A percentile compares a stretch with the other conserved stretches of the same genome.
Conservation (phyloP, 2,888 invertebrate genomes). For the Aporophyla lueneburgensis region DNA sequence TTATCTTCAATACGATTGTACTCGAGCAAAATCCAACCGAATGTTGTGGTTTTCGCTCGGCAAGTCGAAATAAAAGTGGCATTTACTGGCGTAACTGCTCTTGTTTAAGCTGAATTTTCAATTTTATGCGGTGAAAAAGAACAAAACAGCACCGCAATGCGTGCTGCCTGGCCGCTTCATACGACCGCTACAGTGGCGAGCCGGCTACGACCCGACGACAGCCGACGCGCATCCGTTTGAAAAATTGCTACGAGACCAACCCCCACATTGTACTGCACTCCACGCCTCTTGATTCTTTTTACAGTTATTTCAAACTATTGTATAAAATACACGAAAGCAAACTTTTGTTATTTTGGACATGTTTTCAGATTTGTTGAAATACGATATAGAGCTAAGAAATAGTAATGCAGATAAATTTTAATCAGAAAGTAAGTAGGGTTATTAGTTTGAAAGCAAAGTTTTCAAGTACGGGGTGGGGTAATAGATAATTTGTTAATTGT, state of each 20-base stretch:
- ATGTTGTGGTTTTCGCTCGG: slow-evolving; percentile 36
- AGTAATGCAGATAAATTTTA: neutral
- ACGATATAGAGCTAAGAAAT: neutral
- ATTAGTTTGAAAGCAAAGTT: slow-evolving; percentile 12
- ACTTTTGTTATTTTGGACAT: neutral
- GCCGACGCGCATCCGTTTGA: slow-evolving; percentile 57
- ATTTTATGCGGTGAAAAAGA: slow-evolving; percentile 67
- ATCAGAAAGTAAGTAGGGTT: neutral
- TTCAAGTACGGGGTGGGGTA: slow-evolving; percentile 33
- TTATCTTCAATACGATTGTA: slow-evolving; percentile 51
- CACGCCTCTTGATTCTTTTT: slow-evolving; percentile 42
- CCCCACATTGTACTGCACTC: slow-evolving; percentile 43
- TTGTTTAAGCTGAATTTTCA: slow-evolving; percentile 67
- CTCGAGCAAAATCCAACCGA: slow-evolving; percentile 34
- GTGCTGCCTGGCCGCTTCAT: slow-evolving; percentile 58
- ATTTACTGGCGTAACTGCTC: slow-evolving; percentile 57
- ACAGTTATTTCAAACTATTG: slow-evolving; percentile 16
- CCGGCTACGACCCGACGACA: slow-evolving; percentile 45
- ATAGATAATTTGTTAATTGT: slow-evolving; percentile 77
- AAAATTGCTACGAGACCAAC: slow-evolving; percentile 60
- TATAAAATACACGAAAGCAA: slow-evolving; percentile 10
- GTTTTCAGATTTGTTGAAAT: slow-evolving; percentile 20
- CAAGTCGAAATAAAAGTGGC: slow-evolving; percentile 61
- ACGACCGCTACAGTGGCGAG: slow-evolving; percentile 59
- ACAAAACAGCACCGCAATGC: slow-evolving; percentile 68